Evolutionary conservation across 2,113 vertebrate species (phyloP).

Genomic region (Phrynosoma blainvillii): DNA sequence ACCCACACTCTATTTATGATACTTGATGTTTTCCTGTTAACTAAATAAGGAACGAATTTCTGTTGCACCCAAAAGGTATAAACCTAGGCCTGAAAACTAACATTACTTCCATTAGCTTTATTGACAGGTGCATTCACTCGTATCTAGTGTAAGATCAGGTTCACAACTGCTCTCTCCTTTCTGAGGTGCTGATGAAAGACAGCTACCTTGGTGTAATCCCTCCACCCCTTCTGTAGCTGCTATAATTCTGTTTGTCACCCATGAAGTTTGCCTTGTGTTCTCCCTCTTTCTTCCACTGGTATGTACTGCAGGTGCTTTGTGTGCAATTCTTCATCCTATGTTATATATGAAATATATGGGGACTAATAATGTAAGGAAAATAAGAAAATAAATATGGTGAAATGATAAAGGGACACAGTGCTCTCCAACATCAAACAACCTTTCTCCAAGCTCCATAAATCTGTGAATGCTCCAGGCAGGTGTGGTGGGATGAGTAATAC

Average conservation of each 20-base stretch:
- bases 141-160: neutral
- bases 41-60: too few species aligned
- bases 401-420: too few species aligned
- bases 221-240: neutral
- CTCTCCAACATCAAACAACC: too few species aligned
- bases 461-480: too few species aligned
- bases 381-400: too few species aligned
- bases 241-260: neutral
- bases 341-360: neutral
- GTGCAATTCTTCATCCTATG: neutral
- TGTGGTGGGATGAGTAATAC: too few species aligned
- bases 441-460: too few species aligned
- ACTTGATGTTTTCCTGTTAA: neutral
- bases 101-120: neutral
- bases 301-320: neutral
- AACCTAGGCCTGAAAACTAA: neutral
- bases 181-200: neutral
- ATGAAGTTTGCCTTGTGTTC: slow-evolving; percentile 1
- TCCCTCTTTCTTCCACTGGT: neutral
- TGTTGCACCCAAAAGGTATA: neutral
- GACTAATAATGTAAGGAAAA: neutral
- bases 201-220: neutral
- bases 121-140: neutral
- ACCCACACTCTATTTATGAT: neutral
- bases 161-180: neutral